Evolutionary conservation across 2,888 invertebrate genomes (phyloP).

Genomic region (Blastobasis lacticolella): DNA sequence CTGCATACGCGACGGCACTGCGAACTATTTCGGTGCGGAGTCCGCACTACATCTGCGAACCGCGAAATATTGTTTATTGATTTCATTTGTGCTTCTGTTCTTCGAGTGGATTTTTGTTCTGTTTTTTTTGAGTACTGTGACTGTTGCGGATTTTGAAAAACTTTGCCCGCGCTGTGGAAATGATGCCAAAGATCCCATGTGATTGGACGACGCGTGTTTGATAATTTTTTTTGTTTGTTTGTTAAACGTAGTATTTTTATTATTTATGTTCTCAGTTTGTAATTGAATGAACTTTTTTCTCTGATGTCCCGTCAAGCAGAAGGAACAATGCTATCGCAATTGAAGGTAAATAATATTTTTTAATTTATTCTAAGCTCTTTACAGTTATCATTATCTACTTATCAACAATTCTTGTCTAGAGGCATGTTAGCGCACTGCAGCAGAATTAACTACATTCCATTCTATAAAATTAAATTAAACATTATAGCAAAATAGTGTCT

Average conservation of each 20-base stretch:
- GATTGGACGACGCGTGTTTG: constrained; percentile 53
- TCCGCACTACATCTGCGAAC: constrained; percentile 8
- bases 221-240: constrained; percentile 30
- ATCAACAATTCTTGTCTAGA: too few species aligned
- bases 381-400: not conserved
- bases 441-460: too few species aligned
- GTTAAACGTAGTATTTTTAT: constrained; percentile 18
- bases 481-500: too few species aligned
- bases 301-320: constrained; percentile 58
- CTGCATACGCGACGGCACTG: constrained; percentile 42
- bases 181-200: constrained; percentile 64
- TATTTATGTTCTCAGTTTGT: constrained; percentile 32
- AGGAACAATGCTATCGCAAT: constrained; percentile 66
- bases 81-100: constrained; percentile 41
- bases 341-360: constrained; percentile 43
- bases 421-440: too few species aligned
- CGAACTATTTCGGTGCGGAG: constrained; percentile 40
- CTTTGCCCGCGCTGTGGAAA: constrained; percentile 25
- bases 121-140: constrained; percentile 35
- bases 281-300: constrained; percentile 32
- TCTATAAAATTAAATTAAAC: too few species aligned
- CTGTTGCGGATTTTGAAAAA: constrained; percentile 26
- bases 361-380: constrained; percentile 7
- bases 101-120: constrained; percentile 28
- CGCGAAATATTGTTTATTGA: constrained; percentile 20